Evolutionary conservation across 1,140 invertebrate species (phyloP), one percentile per base, ranked within the genome.

Genomic region (Parasteatoda tepidariorum): DNA sequence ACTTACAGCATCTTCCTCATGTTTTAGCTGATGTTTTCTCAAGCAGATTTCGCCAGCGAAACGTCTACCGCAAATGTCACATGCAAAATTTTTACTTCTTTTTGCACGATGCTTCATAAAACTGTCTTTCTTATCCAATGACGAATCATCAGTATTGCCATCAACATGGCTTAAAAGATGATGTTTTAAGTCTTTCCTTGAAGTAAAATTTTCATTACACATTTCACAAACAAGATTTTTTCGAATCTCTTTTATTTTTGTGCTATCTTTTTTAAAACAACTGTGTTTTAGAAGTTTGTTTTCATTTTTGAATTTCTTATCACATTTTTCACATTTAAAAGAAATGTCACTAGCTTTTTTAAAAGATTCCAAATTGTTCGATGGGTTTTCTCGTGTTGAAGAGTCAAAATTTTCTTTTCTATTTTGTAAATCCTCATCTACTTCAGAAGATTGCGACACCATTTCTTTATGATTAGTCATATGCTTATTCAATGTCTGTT

Each of bases 11-110:
- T 59, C 73, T 34, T 41, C 38, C 38, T 75, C 22, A 24, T 82
- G 78, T 24, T 70, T 82, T 4, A 31, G 4, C 11, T 30, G 0
- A 48, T 82, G 78, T 30, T 82, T 82, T 28, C 61, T 61, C 31
- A 71, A 62, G 15, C 78, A 82, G 11, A 24, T 41, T 62, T 62
- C 34, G 1, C 78, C 78, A n/a, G 78, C 66, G 54, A 82, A 82
- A n/a, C 55, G 78, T 7, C 57, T 70, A 7, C 78, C 78, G 34
- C 78, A 82, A 6, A 48, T 30, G 22, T 66, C 57, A 31, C 78
- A 82, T 2, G 54, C 31, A 31, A 31, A 82, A 28, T 82, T 31
- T 41, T 82, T 82, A 18, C 67, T 82, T 6, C 78, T 28, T 26
- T 61, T 70, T 3, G 55, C 4, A 15, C 28, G 55, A 13, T 59